Base-by-base conservation (phyloP, 2,888 invertebrate species). In the Dendrolimus houi region DNA sequence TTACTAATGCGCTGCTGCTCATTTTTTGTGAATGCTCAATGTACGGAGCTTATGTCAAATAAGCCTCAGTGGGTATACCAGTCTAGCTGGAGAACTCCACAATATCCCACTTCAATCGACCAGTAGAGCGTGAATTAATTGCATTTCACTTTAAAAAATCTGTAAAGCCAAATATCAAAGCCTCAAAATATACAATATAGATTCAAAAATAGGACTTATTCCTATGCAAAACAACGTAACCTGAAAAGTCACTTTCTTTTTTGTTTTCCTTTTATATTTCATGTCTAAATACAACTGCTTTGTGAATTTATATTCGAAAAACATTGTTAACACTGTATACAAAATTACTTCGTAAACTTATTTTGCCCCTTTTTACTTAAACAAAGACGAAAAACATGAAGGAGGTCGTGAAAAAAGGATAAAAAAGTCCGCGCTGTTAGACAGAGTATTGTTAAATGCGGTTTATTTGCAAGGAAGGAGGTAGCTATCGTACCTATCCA, bases 161-260 rank as follows among this genome's bases (percentile, higher is more conserved):
- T 6, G 3, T 29, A 29, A 29, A 29, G 3, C 29, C 29, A 29
- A 6, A 29, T 29, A 29, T 29, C 29, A 29, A 29, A 29, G 6
- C 29, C 29, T 29, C 6, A 6, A 29, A 29, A 29, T 29, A 29
- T 29, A 29, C 29, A 29, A 29, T 6, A 29, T 29, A 29, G 29
- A 29, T 29, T 29, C 29, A 29, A 29, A 14, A 29, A 29, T 29
- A n/a, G n/a, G n/a, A n/a, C n/a, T n/a, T n/a, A n/a, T n/a, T n/a
- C n/a, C n/a, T n/a, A n/a, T n/a, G n/a, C n/a, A n/a, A 29, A 29
- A 29, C 29, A 29, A 29, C 29, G 6, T 60, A 64, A 84, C 88
- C 87, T 87, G 79, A 77, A 87, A 89, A 58, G 83, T 80, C 60
- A 89, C 87, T 75, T 75, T 82, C 77, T 85, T 88, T 75, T 82